These are phyloP conservation scores for Mesoclemmys tuberculata DNA, from an alignment of 2,113 vertebrate species.

Conservation along the genomic window DNA sequence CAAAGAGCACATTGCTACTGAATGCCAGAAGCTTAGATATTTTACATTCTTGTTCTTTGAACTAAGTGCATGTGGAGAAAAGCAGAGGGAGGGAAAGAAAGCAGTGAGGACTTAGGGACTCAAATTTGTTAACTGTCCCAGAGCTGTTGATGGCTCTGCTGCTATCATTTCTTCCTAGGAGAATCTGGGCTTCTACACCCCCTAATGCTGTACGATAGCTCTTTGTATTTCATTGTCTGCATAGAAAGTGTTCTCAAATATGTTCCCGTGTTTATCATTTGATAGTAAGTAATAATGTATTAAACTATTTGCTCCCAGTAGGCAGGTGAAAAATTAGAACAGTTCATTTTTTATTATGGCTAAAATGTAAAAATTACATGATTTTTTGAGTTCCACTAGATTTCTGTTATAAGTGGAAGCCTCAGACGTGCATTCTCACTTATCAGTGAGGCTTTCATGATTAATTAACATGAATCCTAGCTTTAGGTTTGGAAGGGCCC, in stretches of 20 bases:
- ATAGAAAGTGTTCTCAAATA: not conserved
- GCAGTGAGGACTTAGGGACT: not conserved
- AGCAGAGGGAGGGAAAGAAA: not conserved
- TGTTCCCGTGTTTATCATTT: not conserved
- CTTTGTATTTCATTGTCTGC: not conserved
- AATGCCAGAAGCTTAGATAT: not conserved
- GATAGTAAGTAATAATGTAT: not conserved
- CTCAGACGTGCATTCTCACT: not conserved
- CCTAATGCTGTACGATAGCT: not conserved
- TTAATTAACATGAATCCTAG: not conserved
- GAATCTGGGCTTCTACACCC: not conserved
- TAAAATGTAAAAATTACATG: not conserved
- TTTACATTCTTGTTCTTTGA: not conserved
- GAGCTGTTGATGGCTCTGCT: not conserved
- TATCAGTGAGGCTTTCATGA: conserved; percentile 7
- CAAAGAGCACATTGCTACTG: not conserved
- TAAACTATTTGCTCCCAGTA: not conserved
- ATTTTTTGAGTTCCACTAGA: not conserved
- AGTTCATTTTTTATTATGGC: not conserved
- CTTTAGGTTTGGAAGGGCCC: not conserved
- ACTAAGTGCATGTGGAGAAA: not conserved
- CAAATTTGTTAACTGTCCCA: not conserved
- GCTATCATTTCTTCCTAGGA: not conserved
- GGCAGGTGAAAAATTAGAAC: not conserved
- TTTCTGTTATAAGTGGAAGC: not conserved